Base-by-base conservation (phyloP, 2,888 invertebrate species). In the Zhengitettix transpicula region DNA sequence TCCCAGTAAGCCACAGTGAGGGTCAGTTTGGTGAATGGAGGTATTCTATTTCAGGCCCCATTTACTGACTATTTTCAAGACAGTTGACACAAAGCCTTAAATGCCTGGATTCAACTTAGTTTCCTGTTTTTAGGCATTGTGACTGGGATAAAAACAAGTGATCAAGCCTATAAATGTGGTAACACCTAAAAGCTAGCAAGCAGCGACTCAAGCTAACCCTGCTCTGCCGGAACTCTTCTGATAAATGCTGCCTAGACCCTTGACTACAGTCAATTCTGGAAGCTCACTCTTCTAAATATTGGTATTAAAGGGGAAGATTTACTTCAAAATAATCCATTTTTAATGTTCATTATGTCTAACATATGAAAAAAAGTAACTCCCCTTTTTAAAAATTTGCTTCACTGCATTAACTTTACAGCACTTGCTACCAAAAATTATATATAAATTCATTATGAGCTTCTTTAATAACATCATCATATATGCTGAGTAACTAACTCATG, bases 131-230 rank as follows among this genome's bases (percentile, higher is more conserved):
- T 55, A 59, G 60, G 56, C 61, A 55, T 60, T 51, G 56, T 59
- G 61, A 57, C 58, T 58, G 61, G 61, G 60, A 59, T 60, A 58
- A 62, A 62, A 62, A 62, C 57, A 63, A 63, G 63, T 59, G 60
- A 60, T 60, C 58, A 62, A 64, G 63, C 63, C 64, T 61, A 65
- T 70, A 70, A 55, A 69, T 70, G 71, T 72, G 74, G 73, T 72
- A 73, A 73, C 73, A 73, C 72, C 72, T 73, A 74, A 69, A 69
- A 65, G 66, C 65, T 61, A 64, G 65, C 65, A 73, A 74, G 73
- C 73, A 72, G 72, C 73, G 72, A 73, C 71, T 71, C 71, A 71
- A 71, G 72, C 72, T 72, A 68, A 64, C 69, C 71, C 70, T 62
- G 62, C 64, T 63, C 62, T 60, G 61, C 62, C 61, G 64, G 59